These are phyloP conservation scores for Arenaria interpres DNA, from an alignment of 2,113 vertebrate genomes.

Conservation along the genomic window DNA sequence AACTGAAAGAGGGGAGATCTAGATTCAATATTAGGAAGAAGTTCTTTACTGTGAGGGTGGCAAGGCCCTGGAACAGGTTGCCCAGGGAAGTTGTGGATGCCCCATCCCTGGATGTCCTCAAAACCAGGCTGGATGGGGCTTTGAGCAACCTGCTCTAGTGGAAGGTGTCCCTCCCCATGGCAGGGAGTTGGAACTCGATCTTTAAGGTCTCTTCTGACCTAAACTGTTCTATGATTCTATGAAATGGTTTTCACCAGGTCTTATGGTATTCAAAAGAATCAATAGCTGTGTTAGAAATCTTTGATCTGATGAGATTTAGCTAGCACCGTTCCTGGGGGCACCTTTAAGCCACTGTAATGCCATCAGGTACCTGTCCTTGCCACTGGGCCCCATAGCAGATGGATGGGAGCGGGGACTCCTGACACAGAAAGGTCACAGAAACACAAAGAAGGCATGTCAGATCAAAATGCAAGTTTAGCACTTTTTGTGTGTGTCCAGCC, in stretches of 20 bases:
- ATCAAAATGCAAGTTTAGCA: neutral
- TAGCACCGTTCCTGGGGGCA: neutral
- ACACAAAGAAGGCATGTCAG: neutral
- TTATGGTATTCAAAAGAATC: neutral
- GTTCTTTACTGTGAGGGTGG: neutral
- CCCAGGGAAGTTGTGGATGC: neutral
- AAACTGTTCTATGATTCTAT: neutral
- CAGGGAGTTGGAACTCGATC: neutral
- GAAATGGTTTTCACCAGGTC: neutral
- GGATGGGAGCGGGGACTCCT: rapidly evolving
- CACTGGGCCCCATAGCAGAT: neutral
- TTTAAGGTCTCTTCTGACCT: neutral
- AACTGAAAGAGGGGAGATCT: neutral
- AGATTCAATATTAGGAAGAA: neutral
- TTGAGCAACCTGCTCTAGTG: neutral
- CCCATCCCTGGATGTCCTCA: neutral
- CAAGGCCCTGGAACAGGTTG: neutral
- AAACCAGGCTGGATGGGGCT: neutral
- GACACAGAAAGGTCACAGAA: neutral
- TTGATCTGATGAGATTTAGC: neutral
- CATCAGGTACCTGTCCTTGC: neutral
- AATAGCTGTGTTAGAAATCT: neutral
- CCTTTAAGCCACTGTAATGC: neutral
- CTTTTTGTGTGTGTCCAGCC: neutral
- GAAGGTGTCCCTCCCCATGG: neutral